Evolutionary conservation across 2,888 invertebrate species (phyloP), one percentile per base, ranked within the genome.

Genomic region (Biston betularia): DNA sequence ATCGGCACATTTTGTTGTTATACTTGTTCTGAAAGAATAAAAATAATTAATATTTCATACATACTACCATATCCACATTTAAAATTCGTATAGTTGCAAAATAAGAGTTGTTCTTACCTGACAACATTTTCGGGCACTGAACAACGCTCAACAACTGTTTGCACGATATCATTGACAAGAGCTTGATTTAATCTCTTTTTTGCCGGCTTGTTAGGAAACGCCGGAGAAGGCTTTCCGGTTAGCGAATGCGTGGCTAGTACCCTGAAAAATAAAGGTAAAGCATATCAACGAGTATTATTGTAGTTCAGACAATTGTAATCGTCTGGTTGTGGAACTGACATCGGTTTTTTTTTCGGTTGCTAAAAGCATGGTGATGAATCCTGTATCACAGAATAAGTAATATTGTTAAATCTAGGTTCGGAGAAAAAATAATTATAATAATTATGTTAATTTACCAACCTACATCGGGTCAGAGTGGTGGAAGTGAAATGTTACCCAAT

Each of bases 1-100:
- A 76, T 95, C 95, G 0, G 95, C 94, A 75, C 95, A 95, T 81
- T 95, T 95, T 0, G 94, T 94, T 33, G 95, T 95, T n/a, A 95
- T 95, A n/a, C 93, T 92, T 14, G 89, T 91, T 57, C 95, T 93
- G 81, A 52, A 81, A 48, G 11, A 48, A 33, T 24, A 33, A 48
- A 6, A 12, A 44, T n/a, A n/a, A 8, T 38, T 42, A n/a, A n/a
- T n/a, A 44, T 44, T 44, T 44, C 42, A 11, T 9, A 10, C 42
- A 10, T 42, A 42, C 5, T 24, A 24, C 24, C 24, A 24, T 24
- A 24, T 24, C 24, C 24, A 24, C 24, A 24, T 24, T 3, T 24
- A 24, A 24, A 24, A 24, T 24, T 24, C 24, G 24, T 1, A 24
- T 24, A 24, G 24, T 24, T 24, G 1, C 24, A 24, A 24, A 24